Base-by-base conservation (phyloP, 1,140 invertebrate species). In the Drosophila willistoni region DNA sequence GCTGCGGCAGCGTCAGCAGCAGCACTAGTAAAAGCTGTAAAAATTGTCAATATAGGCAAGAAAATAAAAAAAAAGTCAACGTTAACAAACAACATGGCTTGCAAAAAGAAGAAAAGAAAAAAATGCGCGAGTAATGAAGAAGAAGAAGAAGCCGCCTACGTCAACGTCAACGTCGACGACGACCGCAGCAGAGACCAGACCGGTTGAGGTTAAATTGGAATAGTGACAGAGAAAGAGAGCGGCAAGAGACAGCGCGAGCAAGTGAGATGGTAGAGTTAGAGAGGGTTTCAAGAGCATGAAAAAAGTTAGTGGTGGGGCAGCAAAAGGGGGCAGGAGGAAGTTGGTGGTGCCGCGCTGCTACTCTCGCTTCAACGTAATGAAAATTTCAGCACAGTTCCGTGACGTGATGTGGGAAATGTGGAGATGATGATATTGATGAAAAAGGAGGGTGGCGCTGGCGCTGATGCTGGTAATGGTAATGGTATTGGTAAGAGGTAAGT, bases 141-240 rank as follows among this genome's bases (percentile, higher is more conserved):
- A 89, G 29, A 87, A 89, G 83, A 86, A 81, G 81, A 86, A 81
- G 82, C 82, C 82, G 76, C 71, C 78, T 80, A 74, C 77, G 68
- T 57, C 39, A 59, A 61, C 69, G 68, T 59, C 75, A 56, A 7
- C 73, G 81, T 70, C 75, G 73, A 77, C 73, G 77, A 63, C 73
- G 66, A 70, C 77, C 65, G 77, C 73, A 73, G 74, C 81, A 75
- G 80, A 73, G 44, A 81, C 81, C 78, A 85, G 83, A 87, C 84
- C 84, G 84, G 84, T 87, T 87, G 84, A 89, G 85, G 85, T 89
- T 87, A 89, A 87, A 89, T 90, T 87, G 84, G 80, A 59, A 84
- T 89, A 84, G 80, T 78, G 79, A 72, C 74, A 75, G 72, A 59
- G 42, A 65, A 64, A 42, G 68, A 62, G 73, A 47, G 33, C 17